These are phyloP conservation scores for Perodicticus potto DNA, from an alignment of 2,797 vertebrate species.

Conservation along the genomic window DNA sequence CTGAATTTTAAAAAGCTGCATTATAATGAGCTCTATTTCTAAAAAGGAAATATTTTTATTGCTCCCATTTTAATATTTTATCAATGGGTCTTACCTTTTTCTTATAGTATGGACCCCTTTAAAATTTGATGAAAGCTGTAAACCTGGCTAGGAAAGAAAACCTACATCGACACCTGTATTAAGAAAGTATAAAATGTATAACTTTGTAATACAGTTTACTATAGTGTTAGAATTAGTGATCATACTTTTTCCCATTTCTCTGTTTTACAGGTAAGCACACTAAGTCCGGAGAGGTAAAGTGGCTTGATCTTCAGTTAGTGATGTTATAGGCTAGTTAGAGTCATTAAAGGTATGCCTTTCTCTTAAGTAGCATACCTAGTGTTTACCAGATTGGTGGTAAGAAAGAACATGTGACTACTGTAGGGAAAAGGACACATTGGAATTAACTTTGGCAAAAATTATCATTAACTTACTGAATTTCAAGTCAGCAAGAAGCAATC, in stretches of 20 bases:
- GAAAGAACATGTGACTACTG: neutral
- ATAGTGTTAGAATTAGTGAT: neutral
- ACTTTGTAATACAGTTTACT: neutral
- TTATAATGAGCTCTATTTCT: neutral
- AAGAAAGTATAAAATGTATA: neutral
- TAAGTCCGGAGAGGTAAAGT: neutral
- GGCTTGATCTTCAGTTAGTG: neutral
- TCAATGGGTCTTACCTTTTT: neutral
- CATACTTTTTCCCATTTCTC: neutral
- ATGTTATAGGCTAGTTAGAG: neutral
- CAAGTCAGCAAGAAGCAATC: neutral
- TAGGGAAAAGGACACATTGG: neutral
- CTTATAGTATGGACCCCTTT: neutral
- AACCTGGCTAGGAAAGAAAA: neutral
- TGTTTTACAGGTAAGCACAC: neutral
- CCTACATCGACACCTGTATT: neutral
- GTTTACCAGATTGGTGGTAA: neutral
- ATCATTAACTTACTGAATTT: neutral
- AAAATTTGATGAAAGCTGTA: neutral
- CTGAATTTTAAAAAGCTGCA: neutral
- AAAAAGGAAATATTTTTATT: neutral
- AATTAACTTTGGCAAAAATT: neutral
- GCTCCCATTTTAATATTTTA: conserved; percentile 9
- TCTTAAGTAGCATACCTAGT: neutral
- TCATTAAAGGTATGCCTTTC: neutral